phyloP scores from a whole-genome alignment of 2,888 invertebrate species.

The Bombyx huttoni region DNA sequence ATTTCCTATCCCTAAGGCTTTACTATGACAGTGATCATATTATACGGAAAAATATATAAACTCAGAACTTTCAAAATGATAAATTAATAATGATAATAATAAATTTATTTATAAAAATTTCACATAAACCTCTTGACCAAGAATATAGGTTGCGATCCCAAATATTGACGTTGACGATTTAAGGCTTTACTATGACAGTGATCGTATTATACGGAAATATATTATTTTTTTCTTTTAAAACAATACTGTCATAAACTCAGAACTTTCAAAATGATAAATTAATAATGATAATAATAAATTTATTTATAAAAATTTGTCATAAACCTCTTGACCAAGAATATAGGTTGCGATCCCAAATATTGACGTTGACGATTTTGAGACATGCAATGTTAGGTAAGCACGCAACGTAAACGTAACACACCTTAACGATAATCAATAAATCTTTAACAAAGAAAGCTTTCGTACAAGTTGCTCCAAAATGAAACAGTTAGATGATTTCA shows the following conservation, averaged over 20 bases:
- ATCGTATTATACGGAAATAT: too few species aligned
- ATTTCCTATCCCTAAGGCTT: background rate
- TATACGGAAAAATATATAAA: too few species aligned
- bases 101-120: too few species aligned
- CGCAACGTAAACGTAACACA: constrained; percentile 19
- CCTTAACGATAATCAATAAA: constrained; percentile 42
- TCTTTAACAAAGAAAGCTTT: constrained; percentile 26
- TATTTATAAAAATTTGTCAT: too few species aligned
- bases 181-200: too few species aligned
- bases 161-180: background rate
- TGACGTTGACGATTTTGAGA: constrained; percentile 7
- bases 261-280: background rate
- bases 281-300: too few species aligned
- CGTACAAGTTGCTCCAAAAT: constrained; percentile 51
- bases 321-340: too few species aligned
- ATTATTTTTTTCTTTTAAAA: too few species aligned
- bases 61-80: background rate
- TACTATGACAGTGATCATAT: too few species aligned
- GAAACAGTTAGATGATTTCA: constrained; percentile 22
- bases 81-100: too few species aligned
- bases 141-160: background rate
- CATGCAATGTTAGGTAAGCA: constrained; percentile 29
- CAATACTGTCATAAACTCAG: background rate
- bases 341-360: background rate
- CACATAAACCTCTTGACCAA: too few species aligned